These are phyloP conservation scores for Fregetta grallaria DNA, from an alignment of 2,113 vertebrate species.

Conservation along the genomic window DNA sequence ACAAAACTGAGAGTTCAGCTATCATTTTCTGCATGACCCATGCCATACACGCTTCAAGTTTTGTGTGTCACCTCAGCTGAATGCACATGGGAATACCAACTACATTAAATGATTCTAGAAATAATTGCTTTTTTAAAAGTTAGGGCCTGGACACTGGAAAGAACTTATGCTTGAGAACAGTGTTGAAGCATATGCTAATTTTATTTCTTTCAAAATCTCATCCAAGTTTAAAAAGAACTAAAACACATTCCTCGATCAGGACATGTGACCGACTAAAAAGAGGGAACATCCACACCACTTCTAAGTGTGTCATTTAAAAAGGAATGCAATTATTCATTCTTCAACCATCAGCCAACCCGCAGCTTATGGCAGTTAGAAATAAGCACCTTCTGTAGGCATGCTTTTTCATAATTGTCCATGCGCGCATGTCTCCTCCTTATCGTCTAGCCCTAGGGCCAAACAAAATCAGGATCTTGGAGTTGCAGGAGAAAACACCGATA, in stretches of 20 bases:
- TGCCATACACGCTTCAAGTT: accelerated
- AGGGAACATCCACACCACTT: not conserved
- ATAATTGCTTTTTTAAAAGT: not conserved
- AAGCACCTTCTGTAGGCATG: not conserved
- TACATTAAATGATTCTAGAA: not conserved
- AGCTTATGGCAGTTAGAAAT: not conserved
- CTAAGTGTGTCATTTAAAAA: conserved; percentile 25
- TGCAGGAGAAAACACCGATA: not conserved
- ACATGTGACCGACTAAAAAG: conserved; percentile 6
- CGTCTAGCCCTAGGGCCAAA: not conserved
- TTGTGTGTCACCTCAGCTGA: not conserved
- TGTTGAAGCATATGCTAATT: not conserved
- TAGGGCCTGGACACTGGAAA: not conserved
- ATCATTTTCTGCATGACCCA: not conserved
- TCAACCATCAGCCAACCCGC: not conserved
- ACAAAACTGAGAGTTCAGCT: not conserved
- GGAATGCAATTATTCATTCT: conserved; percentile 6
- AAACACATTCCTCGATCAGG: not conserved
- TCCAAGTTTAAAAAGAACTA: not conserved
- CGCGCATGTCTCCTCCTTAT: not conserved
- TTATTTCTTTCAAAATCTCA: conserved; percentile 6
- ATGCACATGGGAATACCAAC: not conserved
- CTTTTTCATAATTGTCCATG: not conserved
- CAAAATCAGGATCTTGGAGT: not conserved
- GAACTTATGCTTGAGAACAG: not conserved